Evolutionary conservation across 2,888 invertebrate genomes (phyloP).

Genomic region (Rhagonycha fulva): DNA sequence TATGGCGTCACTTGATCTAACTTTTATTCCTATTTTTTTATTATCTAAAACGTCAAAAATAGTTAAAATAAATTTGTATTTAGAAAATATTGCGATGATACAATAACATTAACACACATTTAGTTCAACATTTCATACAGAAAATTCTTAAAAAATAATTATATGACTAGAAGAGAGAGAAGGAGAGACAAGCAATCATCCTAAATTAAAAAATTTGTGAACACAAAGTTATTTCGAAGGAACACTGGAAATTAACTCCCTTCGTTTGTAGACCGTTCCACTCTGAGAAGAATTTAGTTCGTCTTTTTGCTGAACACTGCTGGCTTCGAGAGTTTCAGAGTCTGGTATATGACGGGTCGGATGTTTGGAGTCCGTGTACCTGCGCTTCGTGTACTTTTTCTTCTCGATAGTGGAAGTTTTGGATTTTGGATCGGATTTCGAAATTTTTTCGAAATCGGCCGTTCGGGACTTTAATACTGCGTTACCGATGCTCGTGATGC

Average conservation of each 20-base stretch:
- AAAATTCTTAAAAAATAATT: conserved; percentile 18
- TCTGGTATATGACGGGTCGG: conserved; percentile 63
- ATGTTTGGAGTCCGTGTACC: conserved; percentile 65
- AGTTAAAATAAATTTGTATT: conserved; percentile 26
- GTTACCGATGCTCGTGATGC: conserved; percentile 68
- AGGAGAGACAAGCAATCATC: conserved; percentile 5
- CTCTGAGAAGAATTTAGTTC: conserved; percentile 39
- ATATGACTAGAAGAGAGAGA: conserved; percentile 15
- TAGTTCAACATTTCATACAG: conserved; percentile 14
- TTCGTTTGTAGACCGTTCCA: conserved; percentile 72
- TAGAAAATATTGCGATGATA: conserved; percentile 22
- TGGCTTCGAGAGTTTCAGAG: conserved; percentile 55
- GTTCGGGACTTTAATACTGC: conserved; percentile 69
- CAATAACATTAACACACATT: conserved; percentile 21
- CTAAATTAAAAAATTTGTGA: background rate
- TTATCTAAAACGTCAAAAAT: no score
- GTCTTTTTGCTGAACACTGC: conserved; percentile 16
- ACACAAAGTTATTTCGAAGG: conserved; percentile 48
- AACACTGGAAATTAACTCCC: conserved; percentile 81
- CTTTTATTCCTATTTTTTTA: no score
- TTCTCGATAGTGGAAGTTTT: conserved; percentile 54
- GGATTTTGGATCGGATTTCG: conserved; percentile 58
- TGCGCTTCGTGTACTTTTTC: conserved; percentile 64
- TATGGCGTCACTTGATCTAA: background rate
- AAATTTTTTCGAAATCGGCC: conserved; percentile 68